Evolutionary conservation across 2,797 vertebrate genomes (phyloP), one percentile per base, ranked within the genome.

Genomic region (Paratrypauchen microcephalus): DNA sequence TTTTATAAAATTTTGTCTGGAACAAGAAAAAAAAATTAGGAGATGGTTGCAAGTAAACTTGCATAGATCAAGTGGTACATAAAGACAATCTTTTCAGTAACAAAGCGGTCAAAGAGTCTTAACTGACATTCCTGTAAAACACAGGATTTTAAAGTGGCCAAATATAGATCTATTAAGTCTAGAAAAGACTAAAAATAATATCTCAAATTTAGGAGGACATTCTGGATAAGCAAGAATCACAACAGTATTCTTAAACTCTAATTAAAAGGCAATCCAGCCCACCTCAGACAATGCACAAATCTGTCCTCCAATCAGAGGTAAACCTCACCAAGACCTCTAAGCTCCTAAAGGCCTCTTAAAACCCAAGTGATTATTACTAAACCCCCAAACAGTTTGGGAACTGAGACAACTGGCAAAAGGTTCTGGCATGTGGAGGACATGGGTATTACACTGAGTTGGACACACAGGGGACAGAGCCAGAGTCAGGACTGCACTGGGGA

Each of bases 321-420:
- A 52, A 54, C 50, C 67, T 45, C 18, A 21, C 52, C 24, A 58
- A 69, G 24, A 72, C n/a, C 65, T 45, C 50, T 50, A 70, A 68
- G 62, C 65, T 52, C 19, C 28, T 6, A 15, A 59, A 61, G 56
- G 48, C 19, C 60, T 15, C 9, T 12, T 13, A 61, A 69, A 71
- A 54, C 52, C 5, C 28, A 47, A 30, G 57, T 58, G 63, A 72
- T 67, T 23, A 36, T 39, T 30, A 70, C 47, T 19, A 9, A 75
- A 80, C 65, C 68, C 15, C 60, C n/a, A 32, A 60, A 41, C 57
- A 19, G 56, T 23, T 32, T 60, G 83, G 90, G 89, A 91, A 91
- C 91, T 92, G 90, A 91, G 91, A 89, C 70, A 86, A 88, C 89
- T 86, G 90, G 76, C 87, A 90, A 83, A 83, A 83, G 76, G 79